Conservation (phyloP, 2,113 vertebrate genomes). For the Centropus bengalensis region DNA sequence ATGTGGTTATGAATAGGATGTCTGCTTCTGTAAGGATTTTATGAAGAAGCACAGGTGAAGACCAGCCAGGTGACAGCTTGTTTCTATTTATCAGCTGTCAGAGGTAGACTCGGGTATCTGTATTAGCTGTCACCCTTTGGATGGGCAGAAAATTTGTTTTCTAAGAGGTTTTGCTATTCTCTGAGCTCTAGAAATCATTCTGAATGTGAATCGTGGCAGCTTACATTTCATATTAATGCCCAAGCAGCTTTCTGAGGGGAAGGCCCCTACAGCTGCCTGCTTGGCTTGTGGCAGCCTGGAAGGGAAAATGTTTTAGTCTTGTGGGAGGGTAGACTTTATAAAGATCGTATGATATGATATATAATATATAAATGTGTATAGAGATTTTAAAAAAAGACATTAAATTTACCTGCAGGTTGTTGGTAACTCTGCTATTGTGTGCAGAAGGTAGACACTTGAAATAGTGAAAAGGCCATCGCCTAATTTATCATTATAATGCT, state of each 20-base stretch:
- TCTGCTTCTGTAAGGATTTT: background rate
- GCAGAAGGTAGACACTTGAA: background rate
- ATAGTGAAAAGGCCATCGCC: background rate
- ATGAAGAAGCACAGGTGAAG: background rate
- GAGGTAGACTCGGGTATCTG: background rate
- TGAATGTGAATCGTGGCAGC: background rate
- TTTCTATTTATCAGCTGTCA: constrained; percentile 8
- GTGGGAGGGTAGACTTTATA: background rate
- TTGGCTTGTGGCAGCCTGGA: background rate
- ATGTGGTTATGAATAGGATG: background rate
- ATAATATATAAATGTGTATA: background rate
- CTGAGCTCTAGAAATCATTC: background rate
- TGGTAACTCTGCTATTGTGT: background rate
- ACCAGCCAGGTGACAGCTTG: background rate
- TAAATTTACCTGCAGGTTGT: background rate
- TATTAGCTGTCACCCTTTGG: background rate
- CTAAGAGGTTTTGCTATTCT: background rate
- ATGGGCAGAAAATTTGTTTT: background rate
- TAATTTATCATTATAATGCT: background rate
- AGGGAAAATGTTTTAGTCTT: background rate
- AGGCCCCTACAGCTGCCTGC: background rate
- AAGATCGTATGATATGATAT: background rate
- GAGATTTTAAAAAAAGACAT: background rate
- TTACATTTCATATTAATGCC: background rate
- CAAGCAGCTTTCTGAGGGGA: background rate